Evolutionary conservation across 2,888 invertebrate genomes (phyloP).

Genomic region (Pterostichus madidus): DNA sequence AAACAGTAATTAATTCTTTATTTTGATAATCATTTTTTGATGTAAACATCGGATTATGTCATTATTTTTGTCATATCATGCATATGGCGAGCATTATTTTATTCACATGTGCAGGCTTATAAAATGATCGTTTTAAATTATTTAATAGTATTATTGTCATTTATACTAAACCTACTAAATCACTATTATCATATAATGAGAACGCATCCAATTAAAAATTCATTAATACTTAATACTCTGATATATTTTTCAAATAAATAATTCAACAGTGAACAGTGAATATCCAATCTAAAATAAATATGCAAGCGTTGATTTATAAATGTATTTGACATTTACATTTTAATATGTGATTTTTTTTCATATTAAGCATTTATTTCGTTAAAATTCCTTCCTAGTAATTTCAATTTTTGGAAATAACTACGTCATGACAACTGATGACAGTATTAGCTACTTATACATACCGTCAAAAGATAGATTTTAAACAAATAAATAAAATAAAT

Average conservation of each 20-base stretch:
- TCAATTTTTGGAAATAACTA: no score
- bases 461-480: no score
- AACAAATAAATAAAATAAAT: no score
- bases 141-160: slow-evolving; percentile 49
- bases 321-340: no score
- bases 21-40: slow-evolving; percentile 29
- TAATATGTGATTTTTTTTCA: no score
- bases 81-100: slow-evolving; percentile 22
- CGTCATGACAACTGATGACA: no score
- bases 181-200: slow-evolving; percentile 36
- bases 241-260: not conserved
- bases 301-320: no score
- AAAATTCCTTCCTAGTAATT: no score
- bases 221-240: not conserved
- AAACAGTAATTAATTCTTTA: slow-evolving; percentile 37
- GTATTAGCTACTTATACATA: no score
- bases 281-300: no score
- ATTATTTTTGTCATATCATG: slow-evolving; percentile 47
- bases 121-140: slow-evolving; percentile 14
- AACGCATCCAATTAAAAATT: slow-evolving; percentile 34
- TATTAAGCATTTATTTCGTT: no score
- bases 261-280: not conserved
- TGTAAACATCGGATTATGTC: slow-evolving; percentile 38
- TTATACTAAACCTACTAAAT: slow-evolving; percentile 42
- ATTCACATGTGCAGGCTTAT: slow-evolving; percentile 35